Evolutionary conservation across 2,888 invertebrate genomes (phyloP), one percentile per base, ranked within the genome.

Genomic region (Saturnia japonica): DNA sequence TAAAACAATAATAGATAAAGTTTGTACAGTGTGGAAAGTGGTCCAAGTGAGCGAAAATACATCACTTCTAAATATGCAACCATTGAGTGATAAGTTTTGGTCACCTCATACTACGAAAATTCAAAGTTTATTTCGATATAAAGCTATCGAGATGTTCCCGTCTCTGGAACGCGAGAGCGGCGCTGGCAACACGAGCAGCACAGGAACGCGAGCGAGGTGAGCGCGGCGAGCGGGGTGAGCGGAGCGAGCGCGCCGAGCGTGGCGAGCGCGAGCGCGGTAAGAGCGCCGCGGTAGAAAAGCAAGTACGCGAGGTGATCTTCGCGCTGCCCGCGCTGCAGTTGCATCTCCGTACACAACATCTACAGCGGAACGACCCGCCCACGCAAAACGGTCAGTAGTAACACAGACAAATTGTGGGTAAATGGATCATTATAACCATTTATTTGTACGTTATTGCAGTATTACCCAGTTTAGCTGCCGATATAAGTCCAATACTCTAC

Each of bases 251-350:
- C 72, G 94, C 78, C 11, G 96, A 96, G 72, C 91, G 97, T 78
- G 96, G 96, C 70, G 97, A 97, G 54, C 85, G 77, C 79, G 96
- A 75, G 72, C 71, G 95, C 72, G 94, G 95, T 72, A 94, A 85
- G 77, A 80, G 84, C 68, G 80, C 82, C 22, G 81, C 82, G 28
- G 87, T 74, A 0, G 85, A 89, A 76, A 88, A 85, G 73, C 98
- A 98, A 88, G 96, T 96, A 76, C 95, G 98, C 19, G 99, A 99
- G 94, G 97, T 99, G n/a, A 98, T 99, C 87, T 99, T 99, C 94
- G 98, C 98, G 43, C 94, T 99, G 83, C 99, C 99, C 0, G 97
- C 98, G 73, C 94, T 99, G 83, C 98, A 98, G 91, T 95, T 99
- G 83, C 97, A 98, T 84, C 95, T 99, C 76, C 97, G 98, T 91